Conservation (phyloP, 2,888 invertebrate species). For the Tipula unca region DNA sequence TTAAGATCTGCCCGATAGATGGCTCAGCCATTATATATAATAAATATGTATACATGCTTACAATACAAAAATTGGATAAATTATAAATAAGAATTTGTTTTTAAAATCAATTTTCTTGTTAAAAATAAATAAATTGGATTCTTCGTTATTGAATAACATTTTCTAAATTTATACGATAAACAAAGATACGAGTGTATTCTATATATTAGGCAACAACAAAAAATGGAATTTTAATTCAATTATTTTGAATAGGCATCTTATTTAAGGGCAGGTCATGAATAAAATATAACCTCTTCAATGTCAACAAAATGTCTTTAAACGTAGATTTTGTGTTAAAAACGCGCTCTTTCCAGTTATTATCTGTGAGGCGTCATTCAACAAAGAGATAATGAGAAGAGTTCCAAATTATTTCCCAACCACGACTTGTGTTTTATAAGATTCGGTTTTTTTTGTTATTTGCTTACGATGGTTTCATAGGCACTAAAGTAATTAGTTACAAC, state of each 20-base stretch:
- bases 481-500: no score
- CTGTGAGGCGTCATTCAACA: no score
- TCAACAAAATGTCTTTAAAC: no score
- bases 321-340: no score
- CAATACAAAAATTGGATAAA: background rate
- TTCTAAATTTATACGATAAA: background rate
- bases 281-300: no score
- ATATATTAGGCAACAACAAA: background rate
- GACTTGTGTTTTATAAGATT: no score
- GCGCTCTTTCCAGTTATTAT: no score
- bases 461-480: no score
- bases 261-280: background rate
- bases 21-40: background rate
- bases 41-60: background rate
- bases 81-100: background rate
- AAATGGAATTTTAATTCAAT: background rate
- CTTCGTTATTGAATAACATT: background rate
- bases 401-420: no score
- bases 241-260: background rate
- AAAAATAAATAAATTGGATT: background rate
- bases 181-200: background rate
- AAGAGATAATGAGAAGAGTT: no score
- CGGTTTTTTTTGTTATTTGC: no score
- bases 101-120: background rate
- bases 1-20: background rate